These are phyloP conservation scores for Drosophila paramelanica DNA, from an alignment of 2,888 invertebrate genomes.

Conservation along the genomic window DNA sequence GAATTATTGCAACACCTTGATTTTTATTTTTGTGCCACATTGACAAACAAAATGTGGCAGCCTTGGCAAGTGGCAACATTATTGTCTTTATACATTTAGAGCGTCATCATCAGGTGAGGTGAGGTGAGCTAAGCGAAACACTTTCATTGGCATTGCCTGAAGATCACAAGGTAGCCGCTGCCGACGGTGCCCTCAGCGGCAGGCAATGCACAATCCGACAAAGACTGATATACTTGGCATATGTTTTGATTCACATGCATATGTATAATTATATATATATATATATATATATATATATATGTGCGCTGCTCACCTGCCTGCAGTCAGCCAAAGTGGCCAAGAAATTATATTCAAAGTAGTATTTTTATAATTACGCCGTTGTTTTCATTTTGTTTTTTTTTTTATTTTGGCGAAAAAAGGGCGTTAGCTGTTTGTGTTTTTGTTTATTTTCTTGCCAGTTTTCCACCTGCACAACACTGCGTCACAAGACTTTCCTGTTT, in stretches of 20 bases:
- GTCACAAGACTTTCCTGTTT: constrained; percentile 73
- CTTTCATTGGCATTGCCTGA: constrained; percentile 72
- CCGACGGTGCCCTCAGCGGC: constrained; percentile 29
- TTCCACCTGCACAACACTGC: constrained; percentile 70
- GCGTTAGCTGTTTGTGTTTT: constrained; percentile 36
- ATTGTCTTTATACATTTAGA: constrained; percentile 67
- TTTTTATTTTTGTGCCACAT: constrained; percentile 64
- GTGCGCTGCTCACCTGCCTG: constrained; percentile 55
- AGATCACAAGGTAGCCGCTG: constrained; percentile 67
- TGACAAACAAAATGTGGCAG: constrained; percentile 56
- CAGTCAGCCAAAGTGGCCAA: constrained; percentile 43
- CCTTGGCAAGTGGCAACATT: constrained; percentile 61
- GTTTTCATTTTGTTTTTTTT: constrained; percentile 4
- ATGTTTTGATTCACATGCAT: constrained; percentile 10
- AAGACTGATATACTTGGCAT: constrained; percentile 12
- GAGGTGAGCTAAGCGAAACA: constrained; percentile 39
- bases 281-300: constrained; percentile 4
- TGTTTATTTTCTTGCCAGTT: constrained; percentile 54
- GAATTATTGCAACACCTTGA: constrained; percentile 56
- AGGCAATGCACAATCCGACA: constrained; percentile 36
- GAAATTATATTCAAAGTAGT: constrained; percentile 42
- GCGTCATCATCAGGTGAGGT: constrained; percentile 69
- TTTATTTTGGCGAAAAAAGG: constrained; percentile 40
- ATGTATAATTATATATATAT: neutral
- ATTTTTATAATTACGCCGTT: constrained; percentile 59